Base-by-base conservation (phyloP, 1,140 invertebrate genomes). In the Pinna nobilis region DNA sequence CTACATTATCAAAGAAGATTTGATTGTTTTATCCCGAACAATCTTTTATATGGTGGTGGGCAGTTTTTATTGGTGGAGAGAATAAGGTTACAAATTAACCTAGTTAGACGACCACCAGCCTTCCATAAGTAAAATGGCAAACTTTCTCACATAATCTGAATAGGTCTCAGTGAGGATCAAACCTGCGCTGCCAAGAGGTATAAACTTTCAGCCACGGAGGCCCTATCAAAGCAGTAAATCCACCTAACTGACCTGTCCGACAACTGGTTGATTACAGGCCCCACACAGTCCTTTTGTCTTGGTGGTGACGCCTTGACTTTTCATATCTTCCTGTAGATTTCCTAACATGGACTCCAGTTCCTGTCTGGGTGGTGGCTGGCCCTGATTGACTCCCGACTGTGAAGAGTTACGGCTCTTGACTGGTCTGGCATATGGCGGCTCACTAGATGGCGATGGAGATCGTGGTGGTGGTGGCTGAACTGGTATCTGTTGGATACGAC, bases 211-310 rank as follows among this genome's bases (percentile, higher is more conserved):
- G n/a, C n/a, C n/a, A n/a, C n/a, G n/a, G n/a, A n/a, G n/a, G n/a
- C n/a, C n/a, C n/a, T n/a, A n/a, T n/a, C n/a, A 44, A 44, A 11
- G n/a, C 55, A 30, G 28, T 33, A 32, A 59, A 15, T 32, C 33
- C 13, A n/a, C 3, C 11, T 11, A n/a, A 37, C 76, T 75, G 87
- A 96, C 95, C 93, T 98, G 96, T 78, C 98, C 98, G 41, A 99
- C 96, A 89, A 99, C 98, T 20, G 97, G 96, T 86, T 99, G 98
- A 88, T 97, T 95, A 92, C 97, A 99, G 65, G 96, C 96, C 86
- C 93, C 96, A 93, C 98, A 99, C 90, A 96, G 97, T 81, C 98
- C 98, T 91, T 99, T 99, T 86, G 98, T 96, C 72, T 97, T 97
- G 25, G 97, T 98, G 88, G 95, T 97, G 35, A 99, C 95, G 90